Evolutionary conservation across 1,140 invertebrate genomes (phyloP), one percentile per base, ranked within the genome.

Genomic region (Wasmannia auropunctata): DNA sequence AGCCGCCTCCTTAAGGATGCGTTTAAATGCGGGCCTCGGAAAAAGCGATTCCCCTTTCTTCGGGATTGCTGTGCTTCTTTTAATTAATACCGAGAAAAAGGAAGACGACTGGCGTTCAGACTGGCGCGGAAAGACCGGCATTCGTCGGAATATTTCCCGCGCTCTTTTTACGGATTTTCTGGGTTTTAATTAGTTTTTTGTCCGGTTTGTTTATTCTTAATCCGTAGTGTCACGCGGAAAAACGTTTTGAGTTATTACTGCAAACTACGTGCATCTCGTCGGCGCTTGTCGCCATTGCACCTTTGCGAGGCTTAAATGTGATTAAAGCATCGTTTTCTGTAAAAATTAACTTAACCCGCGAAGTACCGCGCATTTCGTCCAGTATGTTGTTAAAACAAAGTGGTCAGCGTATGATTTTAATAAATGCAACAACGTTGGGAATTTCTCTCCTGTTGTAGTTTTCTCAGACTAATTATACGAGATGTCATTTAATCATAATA

Each of bases 181-280:
- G n/a, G 31, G 28, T 83, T 83, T 83, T 83, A 83, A 74, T 83
- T 83, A 83, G 67, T 74, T 83, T 83, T 83, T 83, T 83, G 79
- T 58, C 37, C 28, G 19, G 34, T 72, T 81, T 81, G 67, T 74
- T 83, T 83, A 58, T 67, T 74, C 51, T 83, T 83, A 74, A 72
- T 83, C 67, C 67, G 37, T 58, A 58, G 8, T 28, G 51, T 40
- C 28, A 58, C n/a, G 67, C 40, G 25, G 79, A 74, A 74, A 83
- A 83, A 83, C 79, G 40, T 83, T 83, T 83, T 83, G 51, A 83
- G 51, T 83, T 74, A 83, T 83, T 58, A 72, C 51, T 43, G 51
- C 28, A 7, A 34, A 83, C 28, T 31, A 58, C 67, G 37, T 58
- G 37, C 51, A 43, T 58, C 40, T 74, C 65, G 79, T 56, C 43